Evolutionary conservation across 1,140 invertebrate genomes (phyloP).

Genomic region (Littorina saxatilis): DNA sequence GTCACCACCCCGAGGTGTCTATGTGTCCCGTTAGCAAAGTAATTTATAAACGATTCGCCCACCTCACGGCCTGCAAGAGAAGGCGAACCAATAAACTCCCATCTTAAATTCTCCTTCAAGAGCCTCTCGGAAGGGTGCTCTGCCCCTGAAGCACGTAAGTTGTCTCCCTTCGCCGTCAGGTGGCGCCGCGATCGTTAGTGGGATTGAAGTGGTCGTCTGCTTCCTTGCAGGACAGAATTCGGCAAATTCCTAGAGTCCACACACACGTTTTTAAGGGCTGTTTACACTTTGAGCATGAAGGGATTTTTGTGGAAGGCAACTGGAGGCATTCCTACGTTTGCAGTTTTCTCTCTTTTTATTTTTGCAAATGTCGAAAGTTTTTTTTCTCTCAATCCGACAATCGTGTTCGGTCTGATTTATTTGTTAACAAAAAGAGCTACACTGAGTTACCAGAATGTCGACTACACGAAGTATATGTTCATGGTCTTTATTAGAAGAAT

Average conservation of each 20-base stretch:
- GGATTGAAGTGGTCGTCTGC: not conserved
- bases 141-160: not conserved
- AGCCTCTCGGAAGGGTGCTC: not conserved
- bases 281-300: not conserved
- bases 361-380: too few species aligned
- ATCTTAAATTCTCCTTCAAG: constrained; percentile 1
- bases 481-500: too few species aligned
- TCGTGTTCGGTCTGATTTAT: too few species aligned
- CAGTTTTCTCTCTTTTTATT: too few species aligned
- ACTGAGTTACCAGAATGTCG: too few species aligned
- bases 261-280: not conserved
- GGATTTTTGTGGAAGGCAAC: too few species aligned
- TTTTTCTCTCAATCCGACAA: too few species aligned
- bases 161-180: not conserved
- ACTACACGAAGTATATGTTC: too few species aligned
- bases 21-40: constrained; percentile 9
- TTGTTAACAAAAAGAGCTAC: too few species aligned
- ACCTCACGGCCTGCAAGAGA: not conserved
- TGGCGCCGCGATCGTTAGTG: not conserved
- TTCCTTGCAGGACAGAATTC: not conserved
- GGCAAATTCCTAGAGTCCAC: not conserved
- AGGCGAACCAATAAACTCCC: not conserved
- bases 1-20: not conserved
- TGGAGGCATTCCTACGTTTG: too few species aligned
- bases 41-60: constrained; percentile 1